phyloP scores from a whole-genome alignment of 1,140 invertebrate species.

The Chelonus insularis region DNA sequence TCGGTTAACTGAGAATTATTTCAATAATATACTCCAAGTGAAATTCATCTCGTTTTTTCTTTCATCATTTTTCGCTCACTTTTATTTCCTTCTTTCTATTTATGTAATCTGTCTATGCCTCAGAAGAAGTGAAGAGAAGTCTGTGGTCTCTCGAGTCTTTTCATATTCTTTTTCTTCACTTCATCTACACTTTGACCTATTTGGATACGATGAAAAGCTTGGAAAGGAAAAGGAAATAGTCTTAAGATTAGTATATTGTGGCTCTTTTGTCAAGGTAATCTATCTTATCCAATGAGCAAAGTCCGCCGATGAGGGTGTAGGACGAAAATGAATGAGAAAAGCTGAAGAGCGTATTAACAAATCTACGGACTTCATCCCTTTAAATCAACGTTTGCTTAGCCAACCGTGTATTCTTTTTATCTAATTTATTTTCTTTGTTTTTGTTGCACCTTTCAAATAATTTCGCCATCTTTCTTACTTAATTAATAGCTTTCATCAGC shows the following conservation, averaged over 20 bases:
- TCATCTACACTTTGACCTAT: background rate
- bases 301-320: conserved; percentile 6
- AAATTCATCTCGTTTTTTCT: too few species aligned
- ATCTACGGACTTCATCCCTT: conserved; percentile 3
- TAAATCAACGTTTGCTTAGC: conserved; percentile 10
- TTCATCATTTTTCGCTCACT: too few species aligned
- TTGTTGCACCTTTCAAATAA: too few species aligned
- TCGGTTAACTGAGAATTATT: too few species aligned
- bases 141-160: too few species aligned
- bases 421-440: background rate
- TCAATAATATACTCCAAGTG: too few species aligned
- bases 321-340: background rate
- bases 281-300: conserved; percentile 13
- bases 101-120: too few species aligned
- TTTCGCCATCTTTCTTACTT: too few species aligned
- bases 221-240: conserved; percentile 16
- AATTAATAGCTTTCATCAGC: too few species aligned
- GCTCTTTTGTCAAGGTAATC: conserved; percentile 11
- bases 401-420: background rate
- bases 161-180: background rate
- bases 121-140: too few species aligned
- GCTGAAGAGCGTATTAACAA: conserved; percentile 3
- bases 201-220: background rate
- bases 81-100: too few species aligned
- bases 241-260: conserved; percentile 12